These are phyloP conservation scores for Intellagama lesueurii DNA, from an alignment of 2,797 vertebrate species.

Conservation along the genomic window DNA sequence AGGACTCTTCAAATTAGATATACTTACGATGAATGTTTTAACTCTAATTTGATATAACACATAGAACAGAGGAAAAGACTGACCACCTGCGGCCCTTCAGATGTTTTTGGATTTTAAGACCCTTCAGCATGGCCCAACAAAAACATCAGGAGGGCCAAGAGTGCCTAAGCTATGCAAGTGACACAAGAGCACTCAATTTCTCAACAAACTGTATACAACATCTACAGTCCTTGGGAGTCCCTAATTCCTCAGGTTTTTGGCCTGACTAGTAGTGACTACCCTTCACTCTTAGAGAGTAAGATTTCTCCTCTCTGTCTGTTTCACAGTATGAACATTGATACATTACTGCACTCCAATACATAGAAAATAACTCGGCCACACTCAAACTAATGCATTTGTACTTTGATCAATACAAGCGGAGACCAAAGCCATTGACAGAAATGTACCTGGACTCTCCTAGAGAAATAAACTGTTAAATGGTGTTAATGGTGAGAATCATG, in stretches of 20 bases:
- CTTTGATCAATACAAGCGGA: conserved; percentile 37
- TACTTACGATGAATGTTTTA: background rate
- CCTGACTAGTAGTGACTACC: background rate
- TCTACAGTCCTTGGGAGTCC: too few relatives aligned
- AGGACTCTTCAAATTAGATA: background rate
- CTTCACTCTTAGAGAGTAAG: background rate
- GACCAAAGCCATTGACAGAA: conserved; percentile 29
- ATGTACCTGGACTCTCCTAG: conserved; percentile 20
- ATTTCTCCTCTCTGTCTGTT: background rate
- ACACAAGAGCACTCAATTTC: background rate
- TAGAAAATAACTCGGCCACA: conserved; percentile 38
- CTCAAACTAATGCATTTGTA: conserved; percentile 6
- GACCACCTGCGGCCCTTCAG: background rate
- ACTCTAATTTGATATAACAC: background rate
- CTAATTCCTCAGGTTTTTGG: background rate
- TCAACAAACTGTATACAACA: background rate
- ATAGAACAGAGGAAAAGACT: too few relatives aligned
- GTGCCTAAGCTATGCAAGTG: background rate
- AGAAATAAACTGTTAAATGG: background rate
- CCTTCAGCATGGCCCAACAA: background rate
- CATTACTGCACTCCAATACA: background rate
- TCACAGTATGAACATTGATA: background rate
- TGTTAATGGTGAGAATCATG: background rate
- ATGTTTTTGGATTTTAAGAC: background rate
- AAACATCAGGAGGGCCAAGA: background rate